Base-by-base conservation (phyloP, 2,888 invertebrate genomes). In the Platycheirus rosarum region DNA sequence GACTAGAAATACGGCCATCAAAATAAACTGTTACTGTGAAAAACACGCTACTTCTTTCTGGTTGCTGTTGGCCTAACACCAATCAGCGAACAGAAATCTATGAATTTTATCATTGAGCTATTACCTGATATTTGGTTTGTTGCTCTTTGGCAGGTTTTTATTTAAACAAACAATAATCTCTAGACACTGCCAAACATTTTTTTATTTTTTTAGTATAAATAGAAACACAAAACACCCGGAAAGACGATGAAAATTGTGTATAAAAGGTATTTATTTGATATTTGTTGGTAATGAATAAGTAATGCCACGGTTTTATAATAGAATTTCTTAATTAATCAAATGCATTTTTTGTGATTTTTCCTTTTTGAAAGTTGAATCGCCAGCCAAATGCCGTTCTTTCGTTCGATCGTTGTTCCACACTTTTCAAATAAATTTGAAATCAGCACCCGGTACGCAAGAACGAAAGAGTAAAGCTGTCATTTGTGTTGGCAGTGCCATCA, bases 321-420 rank as follows among this genome's bases (percentile, higher is more conserved):
- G 4, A 55, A 11, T 46, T 66, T 66, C 7, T 44, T 63, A 8
- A n/a, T 44, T 18, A 5, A 37, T 37, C n/a, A 57, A 9, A 3
- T 40, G 14, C 20, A 20, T 32, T 60, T 44, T 37, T n/a, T 74
- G 4, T 40, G 14, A 20, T 13, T 32, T 60, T 44, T 37, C n/a
- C 69, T 44, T 46, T 29, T 51, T 40, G 16, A 53, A 66, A 77
- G 11, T 60, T 13, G 11, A 70, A 66, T 63, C 53, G 18, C 60
- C 51, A 42, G 65, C 23, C 46, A 75, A 80, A 75, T 80, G 80
- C 80, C 80, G 80, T 80, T 80, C 79, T 32, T 66, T 80, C 75
- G 69, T 80, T 63, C 75, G 75, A 75, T 80, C 80, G 80, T 80
- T 80, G 75, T 75, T 75, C 75, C 46, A 57, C 60, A 60, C 37